phyloP scores from a whole-genome alignment of 2,113 vertebrate species.

The Leptosomus discolor region DNA sequence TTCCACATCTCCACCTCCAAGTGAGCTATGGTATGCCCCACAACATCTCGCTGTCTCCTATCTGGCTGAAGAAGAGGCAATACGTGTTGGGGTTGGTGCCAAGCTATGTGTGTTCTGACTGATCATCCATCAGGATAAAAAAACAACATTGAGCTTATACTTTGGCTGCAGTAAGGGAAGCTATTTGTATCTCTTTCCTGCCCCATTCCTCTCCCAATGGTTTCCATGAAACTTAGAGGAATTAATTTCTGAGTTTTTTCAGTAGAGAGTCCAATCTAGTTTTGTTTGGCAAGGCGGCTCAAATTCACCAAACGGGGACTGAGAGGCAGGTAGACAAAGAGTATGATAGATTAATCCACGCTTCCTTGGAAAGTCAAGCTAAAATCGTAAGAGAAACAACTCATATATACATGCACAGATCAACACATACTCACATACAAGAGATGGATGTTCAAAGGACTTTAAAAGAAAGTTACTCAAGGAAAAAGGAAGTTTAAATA shows the following conservation, averaged over 20 bases:
- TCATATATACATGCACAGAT: not conserved
- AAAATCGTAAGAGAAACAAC: not conserved
- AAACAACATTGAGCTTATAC: not conserved
- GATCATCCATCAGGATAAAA: not conserved
- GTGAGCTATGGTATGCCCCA: not conserved
- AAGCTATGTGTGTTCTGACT: not conserved
- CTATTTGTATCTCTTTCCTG: not conserved
- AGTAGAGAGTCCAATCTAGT: not conserved
- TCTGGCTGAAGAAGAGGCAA: not conserved
- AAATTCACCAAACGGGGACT: not conserved
- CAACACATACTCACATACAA: not conserved
- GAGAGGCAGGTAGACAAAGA: not conserved
- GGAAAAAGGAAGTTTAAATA: not conserved
- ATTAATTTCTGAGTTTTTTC: not conserved
- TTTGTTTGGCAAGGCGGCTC: not conserved
- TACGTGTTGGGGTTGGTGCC: not conserved
- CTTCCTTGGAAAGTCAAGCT: not conserved
- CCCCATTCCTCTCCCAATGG: not conserved
- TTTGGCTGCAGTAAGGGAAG: not conserved
- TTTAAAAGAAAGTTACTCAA: not conserved
- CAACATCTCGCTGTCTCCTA: not conserved
- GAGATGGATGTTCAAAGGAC: not conserved
- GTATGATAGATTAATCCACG: not conserved
- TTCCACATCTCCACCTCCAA: not conserved
- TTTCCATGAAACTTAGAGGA: not conserved